A percentile compares a stretch with the other conserved stretches of the same genome.
These are phyloP conservation scores for Tapera naevia DNA, from an alignment of 2,797 vertebrate species.

Conservation along the genomic window DNA sequence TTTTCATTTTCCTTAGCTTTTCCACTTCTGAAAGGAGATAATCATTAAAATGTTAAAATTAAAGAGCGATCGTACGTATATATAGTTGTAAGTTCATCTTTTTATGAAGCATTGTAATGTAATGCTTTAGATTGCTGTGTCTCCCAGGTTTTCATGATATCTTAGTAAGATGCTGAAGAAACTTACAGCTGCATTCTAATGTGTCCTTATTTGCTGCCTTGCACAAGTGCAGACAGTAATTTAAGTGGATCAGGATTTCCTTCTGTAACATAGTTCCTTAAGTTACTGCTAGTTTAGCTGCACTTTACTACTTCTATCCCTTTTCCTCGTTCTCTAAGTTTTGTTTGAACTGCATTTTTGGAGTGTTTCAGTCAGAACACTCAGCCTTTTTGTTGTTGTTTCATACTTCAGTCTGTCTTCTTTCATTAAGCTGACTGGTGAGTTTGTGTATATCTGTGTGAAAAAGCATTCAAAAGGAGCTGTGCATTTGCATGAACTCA, in stretches of 20 bases:
- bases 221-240: background rate
- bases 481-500: background rate
- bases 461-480: background rate
- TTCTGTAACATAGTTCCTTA: background rate
- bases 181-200: background rate
- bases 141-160: background rate
- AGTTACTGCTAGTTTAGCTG: background rate
- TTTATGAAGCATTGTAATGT: background rate
- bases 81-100: background rate
- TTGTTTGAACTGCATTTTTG: background rate
- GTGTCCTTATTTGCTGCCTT: background rate
- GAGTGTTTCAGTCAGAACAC: background rate
- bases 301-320: background rate
- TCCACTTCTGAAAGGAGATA: background rate
- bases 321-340: background rate
- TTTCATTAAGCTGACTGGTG: background rate
- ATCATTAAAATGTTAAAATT: background rate
- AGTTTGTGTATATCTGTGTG: background rate
- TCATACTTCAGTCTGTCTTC: background rate
- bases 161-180: background rate
- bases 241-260: background rate
- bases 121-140: background rate
- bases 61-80: background rate
- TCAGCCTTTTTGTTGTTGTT: background rate
- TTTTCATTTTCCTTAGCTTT: background rate